phyloP scores from a whole-genome alignment of 2,113 vertebrate genomes.

The Sceloporus tristichus region DNA sequence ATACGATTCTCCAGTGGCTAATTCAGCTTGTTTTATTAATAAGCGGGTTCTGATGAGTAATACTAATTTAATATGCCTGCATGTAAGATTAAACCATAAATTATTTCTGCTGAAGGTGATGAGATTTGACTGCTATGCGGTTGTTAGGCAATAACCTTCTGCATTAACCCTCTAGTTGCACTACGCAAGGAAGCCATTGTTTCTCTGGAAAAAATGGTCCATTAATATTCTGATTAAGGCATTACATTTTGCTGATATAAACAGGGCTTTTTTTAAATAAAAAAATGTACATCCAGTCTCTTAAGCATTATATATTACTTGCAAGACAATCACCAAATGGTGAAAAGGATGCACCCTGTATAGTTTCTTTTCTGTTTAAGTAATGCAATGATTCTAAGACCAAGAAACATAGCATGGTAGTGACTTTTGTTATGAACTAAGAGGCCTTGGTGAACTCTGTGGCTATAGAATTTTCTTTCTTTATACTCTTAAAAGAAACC shows the following conservation, averaged over 20 bases:
- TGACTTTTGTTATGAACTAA: background rate
- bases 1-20: slow-evolving; percentile 85
- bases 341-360: background rate
- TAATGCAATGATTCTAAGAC: background rate
- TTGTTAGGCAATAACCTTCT: slow-evolving; percentile 67
- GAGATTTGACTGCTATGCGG: slow-evolving; percentile 69
- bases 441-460: background rate
- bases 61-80: slow-evolving; percentile 83
- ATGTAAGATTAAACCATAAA: slow-evolving; percentile 88
- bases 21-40: slow-evolving; percentile 88
- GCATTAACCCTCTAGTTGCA: slow-evolving; percentile 69
- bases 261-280: background rate
- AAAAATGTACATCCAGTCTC: background rate
- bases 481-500: slow-evolving; percentile 58
- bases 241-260: slow-evolving; percentile 23
- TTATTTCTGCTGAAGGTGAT: slow-evolving; percentile 83
- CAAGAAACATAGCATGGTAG: background rate
- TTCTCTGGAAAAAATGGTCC: slow-evolving; percentile 38
- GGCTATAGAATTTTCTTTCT: background rate
- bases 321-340: background rate
- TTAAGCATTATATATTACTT: background rate
- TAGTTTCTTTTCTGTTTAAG: background rate
- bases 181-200: slow-evolving; percentile 19
- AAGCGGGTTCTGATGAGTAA: slow-evolving; percentile 84
- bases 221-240: slow-evolving; percentile 36